A percentile compares a stretch with the other conserved stretches of the same genome.
Evolutionary conservation across 2,113 vertebrate species (phyloP).

Genomic region (Chionis minor): DNA sequence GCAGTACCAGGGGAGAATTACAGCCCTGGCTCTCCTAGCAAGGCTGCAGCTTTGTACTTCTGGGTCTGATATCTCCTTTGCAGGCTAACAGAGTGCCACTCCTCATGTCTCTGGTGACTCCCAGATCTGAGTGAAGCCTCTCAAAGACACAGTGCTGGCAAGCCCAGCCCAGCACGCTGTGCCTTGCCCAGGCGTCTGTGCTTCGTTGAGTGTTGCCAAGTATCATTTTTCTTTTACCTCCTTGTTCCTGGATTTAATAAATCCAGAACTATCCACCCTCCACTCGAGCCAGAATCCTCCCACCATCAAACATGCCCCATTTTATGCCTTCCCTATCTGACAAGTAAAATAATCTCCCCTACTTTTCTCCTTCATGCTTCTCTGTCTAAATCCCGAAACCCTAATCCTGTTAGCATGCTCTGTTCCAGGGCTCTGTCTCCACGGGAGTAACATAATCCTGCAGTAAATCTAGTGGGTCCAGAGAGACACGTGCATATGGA

Average conservation of each 20-base stretch:
- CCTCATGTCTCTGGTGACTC: not conserved
- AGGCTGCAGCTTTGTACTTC: slow-evolving; percentile 12
- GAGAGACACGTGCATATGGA: slow-evolving; percentile 6
- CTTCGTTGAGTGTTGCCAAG: slow-evolving; percentile 15
- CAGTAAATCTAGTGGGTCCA: slow-evolving; percentile 69
- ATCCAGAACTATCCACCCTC: slow-evolving; percentile 19
- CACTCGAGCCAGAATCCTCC: slow-evolving; percentile 8
- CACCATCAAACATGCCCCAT: slow-evolving; percentile 28
- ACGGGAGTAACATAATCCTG: slow-evolving; percentile 75
- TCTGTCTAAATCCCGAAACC: slow-evolving; percentile 75
- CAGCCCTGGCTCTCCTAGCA: not conserved
- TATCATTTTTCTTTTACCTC: slow-evolving; percentile 44
- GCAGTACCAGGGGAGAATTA: slow-evolving; percentile 36
- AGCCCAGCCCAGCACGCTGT: not conserved
- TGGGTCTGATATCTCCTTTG: slow-evolving; percentile 16
- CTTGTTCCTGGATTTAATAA: slow-evolving; percentile 63
- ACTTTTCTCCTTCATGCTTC: slow-evolving; percentile 69
- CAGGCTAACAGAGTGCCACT: not conserved
- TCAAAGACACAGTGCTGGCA: slow-evolving; percentile 18
- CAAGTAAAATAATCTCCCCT: slow-evolving; percentile 62
- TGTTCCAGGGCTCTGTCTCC: slow-evolving; percentile 74
- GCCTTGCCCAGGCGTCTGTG: not conserved
- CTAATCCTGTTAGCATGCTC: slow-evolving; percentile 79
- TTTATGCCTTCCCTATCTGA: slow-evolving; percentile 41
- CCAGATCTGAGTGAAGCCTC: slow-evolving; percentile 4